Conservation (phyloP, 2,797 vertebrate species). For the Acestrorhynchus altus region DNA sequence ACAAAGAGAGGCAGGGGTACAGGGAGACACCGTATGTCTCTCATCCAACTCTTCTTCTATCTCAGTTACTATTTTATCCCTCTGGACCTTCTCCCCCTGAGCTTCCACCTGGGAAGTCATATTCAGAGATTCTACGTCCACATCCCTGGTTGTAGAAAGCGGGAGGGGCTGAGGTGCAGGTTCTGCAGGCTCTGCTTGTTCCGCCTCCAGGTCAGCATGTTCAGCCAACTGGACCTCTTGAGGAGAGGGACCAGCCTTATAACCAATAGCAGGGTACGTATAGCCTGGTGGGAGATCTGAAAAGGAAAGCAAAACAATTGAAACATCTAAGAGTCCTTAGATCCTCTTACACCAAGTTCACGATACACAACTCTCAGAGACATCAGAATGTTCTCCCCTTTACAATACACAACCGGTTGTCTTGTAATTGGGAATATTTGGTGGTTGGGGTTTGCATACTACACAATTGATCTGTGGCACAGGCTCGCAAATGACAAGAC, state of each 20-base stretch:
- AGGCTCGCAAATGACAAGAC: too few relatives aligned
- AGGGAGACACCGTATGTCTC: conserved; percentile 7
- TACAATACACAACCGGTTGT: too few relatives aligned
- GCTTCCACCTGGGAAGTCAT: conserved; percentile 49
- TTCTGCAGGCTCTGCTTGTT: conserved; percentile 81
- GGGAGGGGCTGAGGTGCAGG: conserved; percentile 78
- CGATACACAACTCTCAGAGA: too few relatives aligned
- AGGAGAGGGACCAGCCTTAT: conserved; percentile 81
- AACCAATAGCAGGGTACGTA: conserved; percentile 82
- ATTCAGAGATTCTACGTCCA: conserved; percentile 56
- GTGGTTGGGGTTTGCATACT: too few relatives aligned
- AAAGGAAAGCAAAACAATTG: conserved; percentile 13
- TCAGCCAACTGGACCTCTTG: conserved; percentile 80
- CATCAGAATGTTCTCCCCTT: too few relatives aligned
- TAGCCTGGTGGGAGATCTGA: conserved; percentile 89
- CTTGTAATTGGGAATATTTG: too few relatives aligned
- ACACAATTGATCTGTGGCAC: too few relatives aligned
- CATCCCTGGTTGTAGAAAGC: conserved; percentile 68
- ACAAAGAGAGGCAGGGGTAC: conserved; percentile 7
- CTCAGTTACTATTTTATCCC: conserved; percentile 34
- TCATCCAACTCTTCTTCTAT: conserved; percentile 29
- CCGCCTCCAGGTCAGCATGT: conserved; percentile 82
- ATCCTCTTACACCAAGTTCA: too few relatives aligned
- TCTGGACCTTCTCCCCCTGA: conserved; percentile 57
- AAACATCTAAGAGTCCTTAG: not conserved